Evolutionary conservation across 2,888 invertebrate genomes (phyloP).

Genomic region (Ochropacha duplaris): DNA sequence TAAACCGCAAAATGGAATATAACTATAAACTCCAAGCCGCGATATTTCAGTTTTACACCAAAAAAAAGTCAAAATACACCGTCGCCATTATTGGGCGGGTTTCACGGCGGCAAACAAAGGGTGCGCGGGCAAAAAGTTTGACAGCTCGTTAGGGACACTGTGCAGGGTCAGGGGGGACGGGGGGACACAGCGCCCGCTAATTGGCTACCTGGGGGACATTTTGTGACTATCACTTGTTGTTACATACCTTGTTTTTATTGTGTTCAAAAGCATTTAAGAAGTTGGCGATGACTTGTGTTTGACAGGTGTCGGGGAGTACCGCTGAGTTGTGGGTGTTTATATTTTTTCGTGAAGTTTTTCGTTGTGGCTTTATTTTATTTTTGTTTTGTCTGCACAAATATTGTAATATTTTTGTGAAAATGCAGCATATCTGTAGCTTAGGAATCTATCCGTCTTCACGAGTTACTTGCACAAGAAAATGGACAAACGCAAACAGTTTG

Average conservation of each 20-base stretch:
- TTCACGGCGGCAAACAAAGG: constrained; percentile 48
- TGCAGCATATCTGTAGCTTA: too few relatives aligned
- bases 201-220: constrained; percentile 65
- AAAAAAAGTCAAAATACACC: constrained; percentile 17
- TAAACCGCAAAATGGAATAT: too few relatives aligned
- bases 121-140: constrained; percentile 67
- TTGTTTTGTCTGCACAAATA: background rate
- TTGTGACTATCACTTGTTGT: constrained; percentile 14
- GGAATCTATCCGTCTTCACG: too few relatives aligned
- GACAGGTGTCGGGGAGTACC: constrained; percentile 18
- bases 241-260: constrained; percentile 17
- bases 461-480: too few relatives aligned
- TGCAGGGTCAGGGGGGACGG: constrained; percentile 24
- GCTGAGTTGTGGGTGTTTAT: constrained; percentile 9
- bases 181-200: constrained; percentile 47
- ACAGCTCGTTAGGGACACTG: constrained; percentile 62
- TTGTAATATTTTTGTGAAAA: too few relatives aligned
- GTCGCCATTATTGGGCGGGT: constrained; percentile 30
- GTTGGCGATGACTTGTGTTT: constrained; percentile 19
- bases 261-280: constrained; percentile 8
- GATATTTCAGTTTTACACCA: constrained; percentile 12
- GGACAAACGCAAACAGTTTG: too few relatives aligned
- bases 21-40: constrained; percentile 5
- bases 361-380: background rate
- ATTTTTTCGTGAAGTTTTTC: background rate